Base-by-base conservation (phyloP, 2,797 vertebrate genomes). In the Rhadinocentrus ornatus region DNA sequence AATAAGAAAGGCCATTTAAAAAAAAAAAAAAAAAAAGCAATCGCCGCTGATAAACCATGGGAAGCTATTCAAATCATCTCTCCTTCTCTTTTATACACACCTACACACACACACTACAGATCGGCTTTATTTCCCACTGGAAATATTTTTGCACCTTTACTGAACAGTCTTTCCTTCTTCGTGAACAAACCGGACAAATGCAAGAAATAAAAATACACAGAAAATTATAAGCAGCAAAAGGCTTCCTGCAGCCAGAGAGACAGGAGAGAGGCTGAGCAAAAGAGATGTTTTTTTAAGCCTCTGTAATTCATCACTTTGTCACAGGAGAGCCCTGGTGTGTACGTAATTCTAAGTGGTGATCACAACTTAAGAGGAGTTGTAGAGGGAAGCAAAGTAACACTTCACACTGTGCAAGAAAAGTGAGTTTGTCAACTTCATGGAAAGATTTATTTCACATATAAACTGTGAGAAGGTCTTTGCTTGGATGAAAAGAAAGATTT, bases 231-330 rank as follows among this genome's bases (percentile, higher is more conserved):
- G 16, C 57, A 39, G 22, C 44, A 39, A 16, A 18, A 41, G 71
- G 76, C 34, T 81, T 83, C 46, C 73, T 55, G 50, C 55, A 81
- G 70, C 35, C 37, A n/a, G 18, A 54, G 39, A 77, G 55, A 84
- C 70, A 67, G 62, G 37, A 80, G 64, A 76, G 60, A 78, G 57
- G 63, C 50, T 48, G 65, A 66, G 74, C 53, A 63, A 61, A 73
- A 78, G 56, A 82, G 66, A 78, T 78, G 72, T 78, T 86, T 72
- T 84, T 44, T 18, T 66, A 71, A 78, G 73, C 56, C 73, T 41
- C 37, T 53, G 71, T 65, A 79, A 89, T 89, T 88, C 81, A 88
- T 90, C 79, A 85, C 67, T 57, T 77, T 89, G 77, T 87, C 86
- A 77, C 34, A 35, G 66, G 27, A 80, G 61, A 88, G 71, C 71